These are phyloP conservation scores for Crenichthys baileyi DNA, from an alignment of 2,797 vertebrate genomes.

Conservation along the genomic window DNA sequence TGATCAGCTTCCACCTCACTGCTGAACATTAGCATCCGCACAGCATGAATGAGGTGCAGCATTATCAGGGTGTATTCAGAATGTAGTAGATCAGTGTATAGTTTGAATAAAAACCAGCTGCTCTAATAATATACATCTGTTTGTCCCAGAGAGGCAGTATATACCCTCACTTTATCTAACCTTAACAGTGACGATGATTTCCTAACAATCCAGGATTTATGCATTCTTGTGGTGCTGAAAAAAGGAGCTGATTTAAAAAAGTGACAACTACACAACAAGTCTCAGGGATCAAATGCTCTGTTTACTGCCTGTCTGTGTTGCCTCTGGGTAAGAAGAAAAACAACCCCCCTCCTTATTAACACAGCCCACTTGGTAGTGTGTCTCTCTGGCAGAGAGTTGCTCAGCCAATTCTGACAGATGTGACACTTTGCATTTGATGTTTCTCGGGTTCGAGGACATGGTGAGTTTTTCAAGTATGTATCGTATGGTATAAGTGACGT, in stretches of 20 bases:
- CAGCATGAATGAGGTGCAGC: not conserved
- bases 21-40: not conserved
- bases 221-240: conserved; percentile 3
- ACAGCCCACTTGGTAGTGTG: conserved; percentile 60
- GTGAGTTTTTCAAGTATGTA: conserved; percentile 48
- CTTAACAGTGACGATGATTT: conserved; percentile 13
- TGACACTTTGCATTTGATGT: conserved; percentile 71
- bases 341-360: conserved; percentile 75
- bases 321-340: conserved; percentile 64
- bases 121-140: conserved; percentile 32
- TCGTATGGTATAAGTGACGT: conserved; percentile 32
- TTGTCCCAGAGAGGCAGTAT: conserved; percentile 31
- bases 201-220: conserved; percentile 25
- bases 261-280: conserved; percentile 71
- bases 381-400: conserved; percentile 63
- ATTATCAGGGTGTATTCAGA: not conserved
- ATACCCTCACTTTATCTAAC: conserved; percentile 5
- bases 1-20: too few species aligned
- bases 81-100: not conserved
- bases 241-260: conserved; percentile 54
- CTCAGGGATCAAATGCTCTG: conserved; percentile 66
- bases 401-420: conserved; percentile 71
- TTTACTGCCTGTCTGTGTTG: conserved; percentile 62
- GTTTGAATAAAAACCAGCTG: conserved; percentile 12
- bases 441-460: conserved; percentile 55